Evolutionary conservation across 2,113 vertebrate species (phyloP).

Genomic region (Henicopernis longicauda): DNA sequence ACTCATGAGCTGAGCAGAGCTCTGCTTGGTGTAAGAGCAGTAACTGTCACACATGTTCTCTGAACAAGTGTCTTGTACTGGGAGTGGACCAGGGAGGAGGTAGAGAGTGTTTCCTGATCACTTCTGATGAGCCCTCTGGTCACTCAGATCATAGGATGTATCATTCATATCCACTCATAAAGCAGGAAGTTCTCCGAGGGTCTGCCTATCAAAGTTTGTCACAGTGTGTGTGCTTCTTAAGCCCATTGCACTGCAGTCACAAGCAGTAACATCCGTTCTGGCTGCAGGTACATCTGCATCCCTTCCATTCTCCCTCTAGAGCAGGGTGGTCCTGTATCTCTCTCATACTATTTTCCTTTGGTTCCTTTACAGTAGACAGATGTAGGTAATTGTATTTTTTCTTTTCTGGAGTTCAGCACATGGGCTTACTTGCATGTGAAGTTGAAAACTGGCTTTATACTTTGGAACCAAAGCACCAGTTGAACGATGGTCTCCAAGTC

Average conservation of each 20-base stretch:
- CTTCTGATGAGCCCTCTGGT: background rate
- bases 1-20: background rate
- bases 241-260: rapidly evolving
- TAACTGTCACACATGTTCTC: rapidly evolving
- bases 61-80: background rate
- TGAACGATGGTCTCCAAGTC: background rate
- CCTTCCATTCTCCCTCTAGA: background rate
- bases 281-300: background rate
- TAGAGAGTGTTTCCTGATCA: background rate
- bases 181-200: background rate
- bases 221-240: rapidly evolving
- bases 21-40: background rate
- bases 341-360: background rate
- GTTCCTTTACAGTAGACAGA: background rate
- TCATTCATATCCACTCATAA: too few species aligned
- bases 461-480: background rate
- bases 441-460: background rate
- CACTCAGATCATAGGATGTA: rapidly evolving
- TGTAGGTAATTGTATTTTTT: background rate
- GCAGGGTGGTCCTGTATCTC: background rate
- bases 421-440: background rate
- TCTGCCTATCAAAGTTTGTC: background rate
- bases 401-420: background rate
- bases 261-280: background rate
- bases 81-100: background rate